A percentile compares a stretch with the other conserved stretches of the same genome.
phyloP scores from a whole-genome alignment of 1,140 invertebrate species.

The Apis dorsata region DNA sequence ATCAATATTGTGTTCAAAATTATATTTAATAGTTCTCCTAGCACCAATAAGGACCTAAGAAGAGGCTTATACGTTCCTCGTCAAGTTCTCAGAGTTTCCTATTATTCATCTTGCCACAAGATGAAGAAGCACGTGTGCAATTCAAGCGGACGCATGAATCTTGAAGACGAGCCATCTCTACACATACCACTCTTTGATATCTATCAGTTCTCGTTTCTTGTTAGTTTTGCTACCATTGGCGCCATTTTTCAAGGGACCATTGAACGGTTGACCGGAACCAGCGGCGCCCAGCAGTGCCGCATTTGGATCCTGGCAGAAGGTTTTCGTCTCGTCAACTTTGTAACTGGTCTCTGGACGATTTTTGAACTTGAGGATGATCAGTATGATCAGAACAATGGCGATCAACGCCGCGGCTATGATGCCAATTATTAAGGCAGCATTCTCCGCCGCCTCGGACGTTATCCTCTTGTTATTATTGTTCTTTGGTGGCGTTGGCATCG shows the following conservation, averaged over 20 bases:
- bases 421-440: slow-evolving; percentile 89
- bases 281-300: slow-evolving; percentile 84
- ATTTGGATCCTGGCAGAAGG: slow-evolving; percentile 86
- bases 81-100: neutral
- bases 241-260: slow-evolving; percentile 74
- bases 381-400: slow-evolving; percentile 93
- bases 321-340: slow-evolving; percentile 93
- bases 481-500: slow-evolving; percentile 66
- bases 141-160: slow-evolving; percentile 6
- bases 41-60: slow-evolving; percentile 29
- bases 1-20: neutral
- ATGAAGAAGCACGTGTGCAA: slow-evolving; percentile 6
- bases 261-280: slow-evolving; percentile 79
- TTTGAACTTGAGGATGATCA: slow-evolving; percentile 94
- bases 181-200: slow-evolving; percentile 97
- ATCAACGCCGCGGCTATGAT: slow-evolving; percentile 95
- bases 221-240: slow-evolving; percentile 79
- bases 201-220: slow-evolving; percentile 90
- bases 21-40: neutral
- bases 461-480: slow-evolving; percentile 83
- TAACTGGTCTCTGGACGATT: slow-evolving; percentile 92
- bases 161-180: slow-evolving; percentile 73
- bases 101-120: neutral
- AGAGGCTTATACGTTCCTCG: slow-evolving; percentile 5
- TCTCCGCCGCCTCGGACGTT: slow-evolving; percentile 86